These are phyloP conservation scores for Colletes gigas DNA, from an alignment of 1,140 invertebrate species.

Conservation along the genomic window DNA sequence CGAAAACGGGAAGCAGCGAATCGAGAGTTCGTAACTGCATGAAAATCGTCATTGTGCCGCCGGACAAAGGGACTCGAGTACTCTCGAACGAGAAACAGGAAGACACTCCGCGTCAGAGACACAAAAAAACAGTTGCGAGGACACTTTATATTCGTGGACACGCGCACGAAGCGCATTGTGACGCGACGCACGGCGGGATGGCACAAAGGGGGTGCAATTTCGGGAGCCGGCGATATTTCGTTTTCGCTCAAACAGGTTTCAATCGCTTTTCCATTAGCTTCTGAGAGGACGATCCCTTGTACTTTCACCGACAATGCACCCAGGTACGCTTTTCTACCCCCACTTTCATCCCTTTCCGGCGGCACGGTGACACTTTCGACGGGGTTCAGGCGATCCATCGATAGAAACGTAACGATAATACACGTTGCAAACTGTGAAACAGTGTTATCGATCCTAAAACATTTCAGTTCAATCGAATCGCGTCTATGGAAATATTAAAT, in stretches of 20 bases:
- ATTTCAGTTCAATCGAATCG: too few relatives aligned
- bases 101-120: neutral
- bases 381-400: constrained; percentile 73
- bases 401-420: constrained; percentile 18
- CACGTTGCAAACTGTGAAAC: constrained; percentile 13
- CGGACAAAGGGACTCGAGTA: constrained; percentile 28
- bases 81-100: constrained; percentile 29
- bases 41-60: constrained; percentile 31
- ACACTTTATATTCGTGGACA: constrained; percentile 56
- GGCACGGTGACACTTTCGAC: constrained; percentile 69
- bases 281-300: constrained; percentile 52
- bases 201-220: constrained; percentile 48
- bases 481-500: too few relatives aligned
- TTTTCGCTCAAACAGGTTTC: constrained; percentile 73
- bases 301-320: constrained; percentile 63
- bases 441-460: neutral
- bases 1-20: constrained; percentile 17
- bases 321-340: constrained; percentile 50
- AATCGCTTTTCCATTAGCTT: constrained; percentile 74
- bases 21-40: constrained; percentile 32
- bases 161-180: constrained; percentile 53
- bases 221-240: constrained; percentile 19
- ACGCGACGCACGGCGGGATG: constrained; percentile 23
- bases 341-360: constrained; percentile 39
- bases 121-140: constrained; percentile 39